A percentile compares a stretch with the other conserved stretches of the same genome.
Evolutionary conservation across 1,140 invertebrate species (phyloP).

Genomic region (Listronotus bonariensis): DNA sequence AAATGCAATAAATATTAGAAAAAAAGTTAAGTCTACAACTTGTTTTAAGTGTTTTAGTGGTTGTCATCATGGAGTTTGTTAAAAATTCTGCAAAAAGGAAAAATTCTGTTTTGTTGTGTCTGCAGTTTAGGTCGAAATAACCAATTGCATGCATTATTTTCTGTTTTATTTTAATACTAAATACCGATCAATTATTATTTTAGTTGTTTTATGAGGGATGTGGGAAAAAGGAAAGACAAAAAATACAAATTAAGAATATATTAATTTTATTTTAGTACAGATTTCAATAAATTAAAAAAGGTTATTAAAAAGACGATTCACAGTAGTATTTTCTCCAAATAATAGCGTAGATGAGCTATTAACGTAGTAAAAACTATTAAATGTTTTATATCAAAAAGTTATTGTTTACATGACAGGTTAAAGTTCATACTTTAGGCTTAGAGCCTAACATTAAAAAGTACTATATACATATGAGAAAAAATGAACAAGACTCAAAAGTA

Average conservation of each 20-base stretch:
- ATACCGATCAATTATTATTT: too few relatives aligned
- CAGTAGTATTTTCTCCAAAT: conserved; percentile 27
- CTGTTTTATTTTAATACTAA: too few relatives aligned
- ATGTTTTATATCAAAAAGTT: conserved; percentile 31
- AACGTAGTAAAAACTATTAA: conserved; percentile 28
- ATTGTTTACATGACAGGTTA: conserved; percentile 8
- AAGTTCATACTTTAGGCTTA: conserved; percentile 2
- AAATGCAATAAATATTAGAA: too few relatives aligned
- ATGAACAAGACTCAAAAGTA: conserved; percentile 14
- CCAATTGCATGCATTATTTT: too few relatives aligned
- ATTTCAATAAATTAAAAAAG: conserved; percentile 23
- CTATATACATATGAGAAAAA: conserved; percentile 19
- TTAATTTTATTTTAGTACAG: conserved; percentile 34
- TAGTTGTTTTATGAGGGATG: too few relatives aligned
- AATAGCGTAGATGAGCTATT: conserved; percentile 12
- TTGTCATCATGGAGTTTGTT: too few relatives aligned
- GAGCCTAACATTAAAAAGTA: conserved; percentile 1
- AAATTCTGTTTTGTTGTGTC: too few relatives aligned
- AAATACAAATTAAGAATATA: conserved; percentile 26
- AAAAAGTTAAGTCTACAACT: too few relatives aligned
- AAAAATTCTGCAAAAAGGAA: too few relatives aligned
- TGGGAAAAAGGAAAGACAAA: conserved; percentile 13
- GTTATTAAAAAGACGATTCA: conserved; percentile 30
- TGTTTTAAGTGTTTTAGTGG: too few relatives aligned
- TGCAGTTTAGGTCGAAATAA: too few relatives aligned